phyloP scores from a whole-genome alignment of 2,888 invertebrate genomes.

The Mongoloraphidia duomilia region DNA sequence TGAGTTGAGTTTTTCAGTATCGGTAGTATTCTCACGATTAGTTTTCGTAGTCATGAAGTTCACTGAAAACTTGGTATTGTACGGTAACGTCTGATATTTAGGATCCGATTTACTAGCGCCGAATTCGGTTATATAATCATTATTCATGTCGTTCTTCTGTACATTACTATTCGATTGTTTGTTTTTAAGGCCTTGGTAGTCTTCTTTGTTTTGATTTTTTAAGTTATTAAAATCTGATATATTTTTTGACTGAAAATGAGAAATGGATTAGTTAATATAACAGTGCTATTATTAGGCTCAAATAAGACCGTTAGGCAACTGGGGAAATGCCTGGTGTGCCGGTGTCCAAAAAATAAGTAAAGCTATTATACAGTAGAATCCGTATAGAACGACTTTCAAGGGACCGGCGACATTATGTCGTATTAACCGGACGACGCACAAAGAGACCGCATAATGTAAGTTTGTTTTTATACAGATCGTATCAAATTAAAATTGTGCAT shows the following conservation, averaged over 20 bases:
- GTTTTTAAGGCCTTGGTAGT: slow-evolving; percentile 34
- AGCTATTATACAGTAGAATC: too few species aligned
- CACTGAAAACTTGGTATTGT: slow-evolving; percentile 71
- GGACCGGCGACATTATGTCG: too few species aligned
- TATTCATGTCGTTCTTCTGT: slow-evolving; percentile 21
- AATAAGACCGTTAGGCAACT: too few species aligned
- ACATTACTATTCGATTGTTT: slow-evolving; percentile 30
- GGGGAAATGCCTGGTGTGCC: too few species aligned
- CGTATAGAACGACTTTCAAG: too few species aligned
- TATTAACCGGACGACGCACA: too few species aligned
- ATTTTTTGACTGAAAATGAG: slow-evolving; percentile 4
- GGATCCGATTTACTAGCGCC: slow-evolving; percentile 73
- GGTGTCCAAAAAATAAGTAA: too few species aligned
- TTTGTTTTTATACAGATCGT: too few species aligned
- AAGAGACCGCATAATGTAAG: too few species aligned
- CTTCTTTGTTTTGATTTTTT: slow-evolving; percentile 4
- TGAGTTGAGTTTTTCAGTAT: slow-evolving; percentile 13
- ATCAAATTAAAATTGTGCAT: too few species aligned
- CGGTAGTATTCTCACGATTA: slow-evolving; percentile 12
- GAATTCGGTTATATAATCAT: slow-evolving; percentile 48
- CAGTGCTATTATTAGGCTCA: too few species aligned
- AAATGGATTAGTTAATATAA: neutral
- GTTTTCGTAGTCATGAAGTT: slow-evolving; percentile 33
- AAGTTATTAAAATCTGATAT: neutral
- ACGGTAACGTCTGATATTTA: slow-evolving; percentile 83